Conservation (phyloP, 2,888 invertebrate genomes). For the Sesamia inferens region DNA sequence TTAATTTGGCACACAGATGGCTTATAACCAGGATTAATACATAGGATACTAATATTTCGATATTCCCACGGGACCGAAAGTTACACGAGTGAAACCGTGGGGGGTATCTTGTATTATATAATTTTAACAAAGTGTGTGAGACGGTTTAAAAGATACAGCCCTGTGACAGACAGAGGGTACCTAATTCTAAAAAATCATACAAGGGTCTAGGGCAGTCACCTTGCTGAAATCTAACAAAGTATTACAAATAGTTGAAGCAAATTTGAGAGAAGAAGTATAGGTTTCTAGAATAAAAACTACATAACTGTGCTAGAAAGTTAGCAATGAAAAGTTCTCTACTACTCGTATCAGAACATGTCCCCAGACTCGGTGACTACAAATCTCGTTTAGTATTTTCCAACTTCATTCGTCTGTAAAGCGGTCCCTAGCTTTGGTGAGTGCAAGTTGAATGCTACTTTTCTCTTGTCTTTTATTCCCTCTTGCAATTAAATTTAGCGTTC, state of each 20-base stretch:
- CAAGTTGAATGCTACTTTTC: slow-evolving; percentile 47
- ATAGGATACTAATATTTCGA: no score
- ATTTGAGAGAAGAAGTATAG: slow-evolving; percentile 2
- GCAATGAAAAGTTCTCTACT: slow-evolving; percentile 49
- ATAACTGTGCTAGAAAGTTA: slow-evolving; percentile 31
- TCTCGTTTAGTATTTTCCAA: slow-evolving; percentile 56
- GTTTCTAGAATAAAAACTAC: slow-evolving; percentile 6
- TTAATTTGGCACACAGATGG: no score
- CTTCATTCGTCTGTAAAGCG: slow-evolving; percentile 48
- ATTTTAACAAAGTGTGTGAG: neutral
- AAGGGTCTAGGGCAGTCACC: neutral
- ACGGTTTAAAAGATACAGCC: neutral
- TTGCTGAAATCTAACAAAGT: neutral
- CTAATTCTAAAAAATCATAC: neutral
- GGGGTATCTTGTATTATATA: no score
- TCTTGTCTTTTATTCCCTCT: slow-evolving; percentile 39
- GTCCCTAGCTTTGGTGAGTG: slow-evolving; percentile 37
- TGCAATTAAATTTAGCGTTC: slow-evolving; percentile 47
- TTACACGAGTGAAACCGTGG: no score
- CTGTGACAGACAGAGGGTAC: neutral
- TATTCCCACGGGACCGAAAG: no score
- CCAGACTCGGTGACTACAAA: slow-evolving; percentile 49
- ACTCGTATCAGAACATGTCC: slow-evolving; percentile 40
- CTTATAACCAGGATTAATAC: no score
- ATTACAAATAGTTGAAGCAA: neutral